Percentiles rank a stretch among this genome's conserved stretches.
Evolutionary conservation across 2,888 invertebrate genomes (phyloP).

Genomic region (Drosophila colorata): DNA sequence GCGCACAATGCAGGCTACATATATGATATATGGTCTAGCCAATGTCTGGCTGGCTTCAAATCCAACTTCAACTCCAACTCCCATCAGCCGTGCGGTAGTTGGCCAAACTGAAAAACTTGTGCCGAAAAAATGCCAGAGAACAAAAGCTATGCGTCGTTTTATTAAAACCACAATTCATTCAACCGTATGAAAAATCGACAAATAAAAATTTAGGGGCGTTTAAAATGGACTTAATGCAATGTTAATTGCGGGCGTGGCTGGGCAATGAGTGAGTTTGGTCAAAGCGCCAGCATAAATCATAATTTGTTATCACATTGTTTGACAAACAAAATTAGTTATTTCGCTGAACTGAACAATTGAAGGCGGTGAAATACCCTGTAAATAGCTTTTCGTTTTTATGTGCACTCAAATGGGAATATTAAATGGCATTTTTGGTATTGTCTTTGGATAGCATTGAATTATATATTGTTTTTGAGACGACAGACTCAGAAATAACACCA

Average conservation of each 20-base stretch:
- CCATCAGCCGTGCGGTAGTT: conserved; percentile 27
- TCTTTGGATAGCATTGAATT: no score
- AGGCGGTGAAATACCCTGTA: conserved; percentile 18
- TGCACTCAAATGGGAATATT: neutral
- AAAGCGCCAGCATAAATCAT: conserved; percentile 57
- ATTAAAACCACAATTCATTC: conserved; percentile 56
- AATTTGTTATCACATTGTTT: conserved; percentile 64
- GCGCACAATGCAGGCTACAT: conserved; percentile 40
- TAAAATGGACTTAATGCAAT: conserved; percentile 32
- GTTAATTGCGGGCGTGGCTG: conserved; percentile 38
- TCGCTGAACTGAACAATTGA: no score
- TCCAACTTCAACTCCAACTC: conserved; percentile 32
- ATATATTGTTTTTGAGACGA: no score
- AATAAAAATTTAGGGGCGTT: conserved; percentile 42
- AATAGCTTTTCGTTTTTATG: neutral
- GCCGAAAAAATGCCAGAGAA: conserved; percentile 32
- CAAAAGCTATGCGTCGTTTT: conserved; percentile 50
- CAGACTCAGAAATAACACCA: neutral
- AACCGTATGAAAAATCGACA: conserved; percentile 41
- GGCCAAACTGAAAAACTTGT: conserved; percentile 43
- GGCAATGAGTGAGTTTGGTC: conserved; percentile 25
- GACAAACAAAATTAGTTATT: conserved; percentile 25
- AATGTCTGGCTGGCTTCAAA: conserved; percentile 53
- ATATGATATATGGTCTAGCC: conserved; percentile 72
- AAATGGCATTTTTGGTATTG: no score